phyloP scores from a whole-genome alignment of 1,140 invertebrate species.

The Zaprionus capensis region DNA sequence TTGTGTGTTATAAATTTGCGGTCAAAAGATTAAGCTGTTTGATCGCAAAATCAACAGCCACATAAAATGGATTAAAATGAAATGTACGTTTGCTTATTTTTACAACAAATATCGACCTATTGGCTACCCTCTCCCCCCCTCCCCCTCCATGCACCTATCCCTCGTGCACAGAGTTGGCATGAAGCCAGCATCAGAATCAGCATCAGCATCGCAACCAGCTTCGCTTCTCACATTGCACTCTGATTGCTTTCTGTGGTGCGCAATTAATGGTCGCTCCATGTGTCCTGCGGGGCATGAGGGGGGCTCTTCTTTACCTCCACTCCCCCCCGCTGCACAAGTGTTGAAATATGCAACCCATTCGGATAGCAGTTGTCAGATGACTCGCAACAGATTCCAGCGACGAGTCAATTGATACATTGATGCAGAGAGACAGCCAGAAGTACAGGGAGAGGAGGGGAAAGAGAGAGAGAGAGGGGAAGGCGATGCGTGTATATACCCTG shows the following conservation, averaged over 20 bases:
- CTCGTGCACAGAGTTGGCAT: slow-evolving; percentile 1
- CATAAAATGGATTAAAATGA: slow-evolving; percentile 77
- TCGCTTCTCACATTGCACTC: slow-evolving; percentile 50
- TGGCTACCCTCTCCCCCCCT: background rate
- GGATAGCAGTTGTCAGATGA: slow-evolving; percentile 37
- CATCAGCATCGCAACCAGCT: slow-evolving; percentile 2
- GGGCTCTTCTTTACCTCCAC: too few relatives aligned
- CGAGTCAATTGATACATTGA: slow-evolving; percentile 29
- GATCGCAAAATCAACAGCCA: slow-evolving; percentile 79
- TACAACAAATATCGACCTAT: slow-evolving; percentile 10
- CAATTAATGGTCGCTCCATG: slow-evolving; percentile 61
- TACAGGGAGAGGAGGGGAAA: background rate
- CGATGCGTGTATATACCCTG: background rate
- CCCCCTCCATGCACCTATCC: background rate
- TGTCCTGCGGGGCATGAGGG: background rate
- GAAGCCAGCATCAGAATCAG: background rate
- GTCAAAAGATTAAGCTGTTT: slow-evolving; percentile 76
- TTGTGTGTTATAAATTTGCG: slow-evolving; percentile 68
- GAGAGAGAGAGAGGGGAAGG: background rate
- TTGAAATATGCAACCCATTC: slow-evolving; percentile 34
- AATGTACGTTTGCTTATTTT: slow-evolving; percentile 42
- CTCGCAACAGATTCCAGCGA: slow-evolving; percentile 2
- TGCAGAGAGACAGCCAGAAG: background rate
- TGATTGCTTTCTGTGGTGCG: slow-evolving; percentile 76
- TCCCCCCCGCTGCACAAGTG: background rate